These are phyloP conservation scores for Aquatica leii DNA, from an alignment of 2,888 invertebrate genomes.

Conservation along the genomic window DNA sequence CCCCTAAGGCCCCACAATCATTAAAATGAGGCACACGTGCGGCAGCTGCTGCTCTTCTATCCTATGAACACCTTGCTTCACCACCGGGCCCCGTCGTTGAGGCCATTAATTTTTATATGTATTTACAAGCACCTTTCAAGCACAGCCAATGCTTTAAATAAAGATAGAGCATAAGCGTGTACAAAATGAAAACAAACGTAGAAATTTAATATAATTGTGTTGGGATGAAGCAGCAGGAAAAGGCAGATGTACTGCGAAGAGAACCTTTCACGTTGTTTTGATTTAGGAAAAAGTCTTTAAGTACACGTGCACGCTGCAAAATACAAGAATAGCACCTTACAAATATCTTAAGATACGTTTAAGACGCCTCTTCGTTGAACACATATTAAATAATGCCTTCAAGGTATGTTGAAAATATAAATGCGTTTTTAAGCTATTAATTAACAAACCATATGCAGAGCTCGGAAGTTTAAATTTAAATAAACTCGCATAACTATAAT, in stretches of 20 bases:
- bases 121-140: neutral
- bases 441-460: neutral
- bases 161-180: constrained; percentile 8
- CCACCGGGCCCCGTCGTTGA: constrained; percentile 34
- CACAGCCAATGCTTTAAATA: constrained; percentile 4
- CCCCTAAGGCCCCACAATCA: constrained; percentile 37
- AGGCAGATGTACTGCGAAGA: constrained; percentile 22
- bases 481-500: neutral
- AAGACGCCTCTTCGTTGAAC: too few species aligned
- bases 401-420: neutral
- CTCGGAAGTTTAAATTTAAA: constrained; percentile 1
- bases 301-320: constrained; percentile 8
- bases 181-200: neutral
- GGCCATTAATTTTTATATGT: constrained; percentile 12
- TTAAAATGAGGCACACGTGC: constrained; percentile 43
- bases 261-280: constrained; percentile 12
- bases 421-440: neutral
- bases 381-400: neutral
- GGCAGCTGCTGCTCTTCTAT: constrained; percentile 42
- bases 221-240: constrained; percentile 12
- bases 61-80: constrained; percentile 38
- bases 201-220: constrained; percentile 13
- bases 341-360: neutral
- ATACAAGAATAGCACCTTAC: constrained; percentile 15
- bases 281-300: neutral